Base-by-base conservation (phyloP, 2,113 vertebrate species). In the Poecilia latipinna region DNA sequence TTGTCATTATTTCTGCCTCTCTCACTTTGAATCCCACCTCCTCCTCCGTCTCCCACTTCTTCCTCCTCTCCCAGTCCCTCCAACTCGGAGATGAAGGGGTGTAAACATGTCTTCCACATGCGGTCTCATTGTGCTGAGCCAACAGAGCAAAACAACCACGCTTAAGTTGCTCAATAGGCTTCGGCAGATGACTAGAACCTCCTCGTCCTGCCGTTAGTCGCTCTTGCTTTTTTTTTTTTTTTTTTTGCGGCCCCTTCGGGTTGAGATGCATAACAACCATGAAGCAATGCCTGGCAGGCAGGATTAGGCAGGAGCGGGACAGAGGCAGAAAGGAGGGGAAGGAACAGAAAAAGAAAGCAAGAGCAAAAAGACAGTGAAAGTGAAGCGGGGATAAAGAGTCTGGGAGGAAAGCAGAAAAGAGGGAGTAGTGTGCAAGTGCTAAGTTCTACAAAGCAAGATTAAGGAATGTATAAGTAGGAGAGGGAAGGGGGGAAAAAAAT, bases 261-360 rank as follows among this genome's bases (percentile, higher is more conserved):
- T 88, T 84, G 84, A 90, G 88, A 90, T 88, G 87, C 89, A 86
- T 91, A 91, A 91, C 90, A 91, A 85, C 82, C 89, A 91, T 91
- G 85, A 88, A 93, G 92, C 72, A 81, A 91, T 86, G 91, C 85
- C 91, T 92, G 64, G 88, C 83, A 90, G 91, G 87, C 86, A 91
- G 88, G 90, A 92, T 91, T 92, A 93, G 66, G 71, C 84, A 83
- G 81, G 76, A 64, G 74, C 65, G 48, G 78, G 75, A 88, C 75
- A 57, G 77, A 79, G 74, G 67, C 32, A 73, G 64, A 86, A 82
- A 74, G 79, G 62, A 89, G 79, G 83, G 86, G 69, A 79, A 81
- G 82, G 62, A 82, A 88, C 81, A 85, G 78, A 77, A 65, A 70
- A 33, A 37, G 60, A 29, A 33, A 68, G 37, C 13, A 48, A 85